Evolutionary conservation across 2,113 vertebrate genomes (phyloP), one percentile per base, ranked within the genome.

Genomic region (Pseudolaguvia tuberculata): DNA sequence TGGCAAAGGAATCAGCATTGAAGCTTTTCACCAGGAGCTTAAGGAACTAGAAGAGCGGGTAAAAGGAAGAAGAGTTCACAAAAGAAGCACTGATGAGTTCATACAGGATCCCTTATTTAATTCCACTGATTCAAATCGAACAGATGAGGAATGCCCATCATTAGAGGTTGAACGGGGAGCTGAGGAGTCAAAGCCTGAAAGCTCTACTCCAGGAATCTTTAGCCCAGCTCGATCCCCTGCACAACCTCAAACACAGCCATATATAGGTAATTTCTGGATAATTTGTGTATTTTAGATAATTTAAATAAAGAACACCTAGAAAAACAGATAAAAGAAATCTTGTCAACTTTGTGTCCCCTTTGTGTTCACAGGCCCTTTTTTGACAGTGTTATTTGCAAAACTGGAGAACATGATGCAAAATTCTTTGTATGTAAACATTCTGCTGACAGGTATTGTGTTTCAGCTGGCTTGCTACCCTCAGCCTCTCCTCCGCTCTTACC

Each of bases 341-440:
- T 29, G 39, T 9, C 27, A 39, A 23, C 56, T 42, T 42, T 47
- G 18, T 8, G 23, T 48, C 23, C 3, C 11, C 17, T n/a, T 61
- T 31, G 3, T 62, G 55, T 79, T 27, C 68, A 20, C 89, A 99
- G 96, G 96, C 77, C 95, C 96, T 6, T 96, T 98, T 56, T 89
- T 98, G 84, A 88, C 91, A 2, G 93, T 93, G 83, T 90, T 99
- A 56, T 94, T 99, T 12, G 84, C 91, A 85, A 98, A 98, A 89
- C 91, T 99, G 88, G 96, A 99, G 92, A 96, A 94, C 89, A 97
- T 98, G 95, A 89, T 93, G 82, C 95, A 97, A 82, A 99, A 99
- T 89, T 99, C 96, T 0, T 89, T 98, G 21, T 98, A 99, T 7
- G 95, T 97, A 80, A 99, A 98, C 91, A 92, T 96, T 87, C 91